Evolutionary conservation across 2,888 invertebrate species (phyloP).

Genomic region (Tetragonula carbonaria): DNA sequence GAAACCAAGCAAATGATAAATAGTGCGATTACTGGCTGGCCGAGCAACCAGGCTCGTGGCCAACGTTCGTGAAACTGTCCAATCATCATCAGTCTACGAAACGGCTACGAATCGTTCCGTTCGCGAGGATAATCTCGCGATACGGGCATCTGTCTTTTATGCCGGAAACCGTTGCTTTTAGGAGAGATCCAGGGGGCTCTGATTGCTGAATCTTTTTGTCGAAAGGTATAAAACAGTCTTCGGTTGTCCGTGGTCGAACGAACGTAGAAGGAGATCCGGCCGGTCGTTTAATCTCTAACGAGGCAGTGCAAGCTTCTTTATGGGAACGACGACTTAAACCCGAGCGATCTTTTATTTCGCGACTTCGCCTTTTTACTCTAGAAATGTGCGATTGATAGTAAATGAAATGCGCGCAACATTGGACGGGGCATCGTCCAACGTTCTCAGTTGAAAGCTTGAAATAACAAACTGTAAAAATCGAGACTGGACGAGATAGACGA

Average conservation of each 20-base stretch:
- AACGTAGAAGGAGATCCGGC: background rate
- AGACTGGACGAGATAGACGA: background rate
- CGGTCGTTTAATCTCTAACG: slow-evolving; percentile 12
- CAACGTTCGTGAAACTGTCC: slow-evolving; percentile 74
- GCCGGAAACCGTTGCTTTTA: slow-evolving; percentile 36
- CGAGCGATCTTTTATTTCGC: background rate
- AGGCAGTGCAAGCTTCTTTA: background rate
- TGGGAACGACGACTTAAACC: background rate
- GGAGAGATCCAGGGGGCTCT: slow-evolving; percentile 10
- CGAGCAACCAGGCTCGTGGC: slow-evolving; percentile 56
- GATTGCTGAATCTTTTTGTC: slow-evolving; percentile 13
- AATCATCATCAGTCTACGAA: slow-evolving; percentile 78
- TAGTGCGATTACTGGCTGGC: slow-evolving; percentile 80
- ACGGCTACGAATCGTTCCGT: slow-evolving; percentile 61
- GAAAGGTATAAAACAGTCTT: background rate
- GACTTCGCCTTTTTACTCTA: background rate
- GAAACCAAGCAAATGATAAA: slow-evolving; percentile 80
- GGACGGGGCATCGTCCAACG: background rate
- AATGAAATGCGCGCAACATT: background rate
- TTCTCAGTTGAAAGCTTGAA: background rate
- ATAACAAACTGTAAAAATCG: background rate
- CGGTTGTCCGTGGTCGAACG: background rate
- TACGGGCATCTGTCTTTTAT: slow-evolving; percentile 71
- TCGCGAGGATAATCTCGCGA: slow-evolving; percentile 61
- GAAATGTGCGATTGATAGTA: background rate